Evolutionary conservation across 2,888 invertebrate genomes (phyloP).

Genomic region (Lycaena phlaeas): DNA sequence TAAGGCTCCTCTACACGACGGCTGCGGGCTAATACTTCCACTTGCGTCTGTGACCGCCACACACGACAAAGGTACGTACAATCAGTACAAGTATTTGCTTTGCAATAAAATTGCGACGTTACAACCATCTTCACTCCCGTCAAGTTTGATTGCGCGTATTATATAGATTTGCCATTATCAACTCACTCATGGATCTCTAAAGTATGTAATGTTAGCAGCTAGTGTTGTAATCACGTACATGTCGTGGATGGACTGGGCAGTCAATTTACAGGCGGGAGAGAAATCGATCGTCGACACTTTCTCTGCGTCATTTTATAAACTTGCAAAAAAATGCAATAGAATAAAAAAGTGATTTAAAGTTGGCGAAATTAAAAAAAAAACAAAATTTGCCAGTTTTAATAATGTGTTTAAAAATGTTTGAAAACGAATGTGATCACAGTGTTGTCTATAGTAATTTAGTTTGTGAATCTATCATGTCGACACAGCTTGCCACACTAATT

Average conservation of each 20-base stretch:
- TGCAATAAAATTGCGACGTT: too few relatives aligned
- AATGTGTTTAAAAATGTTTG: background rate
- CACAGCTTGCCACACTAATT: background rate
- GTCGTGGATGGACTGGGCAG: slow-evolving; percentile 32
- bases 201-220: slow-evolving; percentile 14
- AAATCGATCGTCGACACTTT: slow-evolving; percentile 55
- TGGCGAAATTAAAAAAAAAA: background rate
- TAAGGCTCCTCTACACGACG: too few relatives aligned
- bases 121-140: background rate
- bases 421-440: background rate
- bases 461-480: background rate
- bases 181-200: slow-evolving; percentile 10
- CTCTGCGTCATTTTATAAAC: slow-evolving; percentile 31
- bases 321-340: background rate
- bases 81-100: too few relatives aligned
- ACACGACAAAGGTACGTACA: too few relatives aligned
- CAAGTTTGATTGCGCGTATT: background rate
- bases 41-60: too few relatives aligned
- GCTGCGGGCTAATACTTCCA: too few relatives aligned
- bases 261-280: slow-evolving; percentile 44
- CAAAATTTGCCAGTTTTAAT: background rate
- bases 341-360: background rate
- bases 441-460: background rate
- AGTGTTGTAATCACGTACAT: slow-evolving; percentile 41
- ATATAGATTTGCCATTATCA: background rate